Base-by-base conservation (phyloP, 2,113 vertebrate genomes). In the Coracopsis vasa region DNA sequence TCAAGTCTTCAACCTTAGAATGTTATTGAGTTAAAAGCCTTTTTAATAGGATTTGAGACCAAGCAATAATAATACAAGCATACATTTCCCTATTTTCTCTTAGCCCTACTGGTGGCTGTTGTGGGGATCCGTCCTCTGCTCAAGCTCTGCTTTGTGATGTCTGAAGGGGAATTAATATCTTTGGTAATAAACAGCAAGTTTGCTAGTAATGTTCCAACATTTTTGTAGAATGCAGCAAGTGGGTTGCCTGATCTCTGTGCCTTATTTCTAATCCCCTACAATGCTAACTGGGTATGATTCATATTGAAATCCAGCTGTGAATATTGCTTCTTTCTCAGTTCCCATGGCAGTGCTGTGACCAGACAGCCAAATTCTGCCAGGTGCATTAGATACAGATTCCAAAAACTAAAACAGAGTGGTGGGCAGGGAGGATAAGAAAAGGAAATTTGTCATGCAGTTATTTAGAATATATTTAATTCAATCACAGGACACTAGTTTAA, bases 281-380 rank as follows among this genome's bases (percentile, higher is more conserved):
- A 9, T 44, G 44, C 78, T 90, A 87, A 95, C 42, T 69, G 74
- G n/a, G 1, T 90, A 65, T 83, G 91, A 96, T 81, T 96, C 93
- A 90, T 75, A 31, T 23, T 82, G 62, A 88, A 54, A 62, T 90
- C 71, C 90, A 95, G 80, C 84, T 67, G 90, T 92, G 71, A 86
- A 45, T 91, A 61, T 66, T 91, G 61, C 66, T 64, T 37, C 81
- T 89, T 95, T 80, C 39, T 94, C 84, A 78, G 86, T 91, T 94
- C 94, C 91, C 71, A 61, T 73, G 79, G 65, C 73, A 96, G 72
- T 96, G 16, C 72, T 95, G 72, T 91, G 94, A 70, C 71, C 93
- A 80, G 31, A 90, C 24, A 83, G 16, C 58, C 37, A 28, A 79
- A 48, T 65, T 20, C 67, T 95, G 60, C 73, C 29, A 88, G 74